These are phyloP conservation scores for Drosophila ochracea DNA, from an alignment of 2,888 invertebrate genomes.

Conservation along the genomic window DNA sequence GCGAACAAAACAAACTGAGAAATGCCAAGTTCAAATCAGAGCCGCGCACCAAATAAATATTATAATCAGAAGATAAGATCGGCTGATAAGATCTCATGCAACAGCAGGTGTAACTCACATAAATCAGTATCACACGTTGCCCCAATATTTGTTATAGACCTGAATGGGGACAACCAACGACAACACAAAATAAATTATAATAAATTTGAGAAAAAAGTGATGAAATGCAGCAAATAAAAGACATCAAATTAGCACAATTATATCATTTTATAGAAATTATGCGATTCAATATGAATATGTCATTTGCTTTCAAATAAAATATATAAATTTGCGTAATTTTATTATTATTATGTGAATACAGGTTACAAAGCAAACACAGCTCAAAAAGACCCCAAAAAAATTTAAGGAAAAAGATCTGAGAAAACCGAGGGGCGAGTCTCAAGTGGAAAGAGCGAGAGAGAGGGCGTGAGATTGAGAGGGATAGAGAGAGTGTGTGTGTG, in stretches of 20 bases:
- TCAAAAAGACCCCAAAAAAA: neutral
- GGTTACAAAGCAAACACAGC: constrained; percentile 8
- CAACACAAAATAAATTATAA: constrained; percentile 18
- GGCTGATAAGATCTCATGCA: constrained; percentile 25
- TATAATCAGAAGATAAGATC: constrained; percentile 45
- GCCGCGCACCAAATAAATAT: constrained; percentile 37
- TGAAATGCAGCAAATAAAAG: neutral
- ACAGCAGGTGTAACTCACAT: constrained; percentile 65
- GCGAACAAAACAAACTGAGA: neutral
- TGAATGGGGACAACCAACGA: constrained; percentile 15
- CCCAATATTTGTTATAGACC: constrained; percentile 50
- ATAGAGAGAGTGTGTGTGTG: constrained; percentile 6
- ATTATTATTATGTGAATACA: neutral
- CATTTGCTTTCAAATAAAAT: neutral
- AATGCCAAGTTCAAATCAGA: neutral
- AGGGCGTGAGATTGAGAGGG: constrained; percentile 12
- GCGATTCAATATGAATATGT: neutral
- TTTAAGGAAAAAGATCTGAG: constrained; percentile 60
- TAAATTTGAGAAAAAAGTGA: constrained; percentile 2
- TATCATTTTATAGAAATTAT: neutral
- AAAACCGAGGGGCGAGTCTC: constrained; percentile 42
- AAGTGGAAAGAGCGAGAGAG: constrained; percentile 42
- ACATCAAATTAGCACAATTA: neutral
- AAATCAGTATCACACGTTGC: constrained; percentile 68
- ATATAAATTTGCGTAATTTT: neutral